Base-by-base conservation (phyloP, 2,888 invertebrate genomes). In the Molorchus minor region DNA sequence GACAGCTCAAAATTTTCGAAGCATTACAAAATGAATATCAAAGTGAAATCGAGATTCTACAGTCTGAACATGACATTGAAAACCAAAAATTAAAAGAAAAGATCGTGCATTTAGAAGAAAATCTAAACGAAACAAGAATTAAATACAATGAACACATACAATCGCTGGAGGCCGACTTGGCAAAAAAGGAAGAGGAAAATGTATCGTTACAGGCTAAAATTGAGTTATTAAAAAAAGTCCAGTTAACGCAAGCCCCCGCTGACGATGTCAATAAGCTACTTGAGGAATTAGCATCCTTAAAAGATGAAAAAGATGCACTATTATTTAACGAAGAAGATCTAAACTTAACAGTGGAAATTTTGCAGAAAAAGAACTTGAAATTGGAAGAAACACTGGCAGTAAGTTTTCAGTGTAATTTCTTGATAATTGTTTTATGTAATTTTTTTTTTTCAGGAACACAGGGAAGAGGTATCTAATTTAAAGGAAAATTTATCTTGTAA, bases 11-110 rank as follows among this genome's bases (percentile, higher is more conserved):
- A 49, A 38, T 68, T 21, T 46, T 62, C 1, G 64, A 62, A 47
- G 61, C 68, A 10, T 47, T 75, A 19, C 68, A 75, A 46, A 47
- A 40, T 21, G 75, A 77, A 33, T 73, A 68, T 17, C 65, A 62
- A 62, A 65, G 68, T 40, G 73, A 75, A 65, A 68, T 72, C 17
- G 70, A 70, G 47, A 15, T 56, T 17, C 44, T 71, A 16, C 69
- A 72, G 57, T 30, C 29, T 5, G 60, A 69, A 15, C 54, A 63
- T 15, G 46, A 43, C 8, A 40, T 45, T 7, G 49, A 64, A 10
- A 56, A 58, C 41, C 25, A 56, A 20, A 67, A 67, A 44, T 58
- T 59, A 7, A 54, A 67, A 58, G 30, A 53, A 2, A 69, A 64
- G 57, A 64, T 68, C 20, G 44, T 55, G 5, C 55, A 67, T 16